Evolutionary conservation across 2,888 invertebrate genomes (phyloP).

Genomic region (Pseudococcus viburni): DNA sequence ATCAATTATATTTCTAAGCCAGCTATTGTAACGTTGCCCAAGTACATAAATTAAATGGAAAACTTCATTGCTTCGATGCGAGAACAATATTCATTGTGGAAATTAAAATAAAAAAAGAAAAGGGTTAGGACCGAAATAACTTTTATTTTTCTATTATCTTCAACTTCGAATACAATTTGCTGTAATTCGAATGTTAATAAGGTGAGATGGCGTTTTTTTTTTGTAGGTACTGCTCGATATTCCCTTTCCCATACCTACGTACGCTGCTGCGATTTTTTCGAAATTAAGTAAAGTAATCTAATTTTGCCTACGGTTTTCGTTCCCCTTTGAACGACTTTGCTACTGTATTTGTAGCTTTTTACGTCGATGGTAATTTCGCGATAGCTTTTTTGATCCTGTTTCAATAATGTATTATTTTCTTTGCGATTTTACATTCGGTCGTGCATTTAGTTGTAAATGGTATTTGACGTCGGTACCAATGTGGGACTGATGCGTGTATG

Average conservation of each 20-base stretch:
- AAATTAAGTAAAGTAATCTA: neutral
- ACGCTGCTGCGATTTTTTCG: neutral
- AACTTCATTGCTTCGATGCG: slow-evolving; percentile 2
- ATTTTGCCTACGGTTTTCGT: neutral
- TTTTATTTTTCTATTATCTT: slow-evolving; percentile 37
- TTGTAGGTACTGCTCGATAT: neutral
- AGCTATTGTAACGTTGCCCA: neutral
- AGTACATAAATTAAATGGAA: neutral
- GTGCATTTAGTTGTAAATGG: neutral
- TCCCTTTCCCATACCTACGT: neutral
- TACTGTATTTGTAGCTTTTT: neutral
- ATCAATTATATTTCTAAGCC: slow-evolving; percentile 14
- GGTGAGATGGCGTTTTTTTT: neutral
- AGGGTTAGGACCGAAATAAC: neutral
- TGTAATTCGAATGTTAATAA: slow-evolving; percentile 19
- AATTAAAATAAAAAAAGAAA: neutral
- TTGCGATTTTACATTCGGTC: neutral
- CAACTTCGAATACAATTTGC: slow-evolving; percentile 5
- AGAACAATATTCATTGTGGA: slow-evolving; percentile 15
- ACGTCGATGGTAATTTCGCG: slow-evolving; percentile 16
- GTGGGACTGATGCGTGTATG: neutral
- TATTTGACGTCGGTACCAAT: neutral
- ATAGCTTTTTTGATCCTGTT: slow-evolving; percentile 20
- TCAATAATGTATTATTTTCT: slow-evolving; percentile 2
- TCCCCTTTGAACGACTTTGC: neutral